Evolutionary conservation across 2,888 invertebrate genomes (phyloP).

Genomic region (Himalopsyche japonica): DNA sequence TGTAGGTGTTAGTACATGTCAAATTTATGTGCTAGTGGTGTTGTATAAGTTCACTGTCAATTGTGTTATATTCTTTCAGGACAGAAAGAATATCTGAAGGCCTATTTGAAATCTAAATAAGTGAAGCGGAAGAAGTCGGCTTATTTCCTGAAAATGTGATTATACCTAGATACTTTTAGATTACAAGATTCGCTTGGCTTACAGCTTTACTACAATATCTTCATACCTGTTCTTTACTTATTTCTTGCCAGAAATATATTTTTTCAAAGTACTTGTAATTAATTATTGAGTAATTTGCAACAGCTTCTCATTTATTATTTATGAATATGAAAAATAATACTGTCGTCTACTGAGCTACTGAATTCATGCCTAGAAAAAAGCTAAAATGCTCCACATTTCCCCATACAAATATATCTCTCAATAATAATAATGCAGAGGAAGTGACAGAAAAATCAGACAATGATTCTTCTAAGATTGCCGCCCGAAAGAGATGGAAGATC

Average conservation of each 20-base stretch:
- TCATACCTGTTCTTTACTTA: background rate
- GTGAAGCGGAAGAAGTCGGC: background rate
- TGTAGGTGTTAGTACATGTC: background rate
- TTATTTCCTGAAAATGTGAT: slow-evolving; percentile 5
- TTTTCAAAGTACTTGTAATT: background rate
- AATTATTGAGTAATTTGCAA: background rate
- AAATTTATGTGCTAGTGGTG: background rate
- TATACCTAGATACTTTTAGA: background rate
- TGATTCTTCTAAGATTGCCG: slow-evolving; percentile 50
- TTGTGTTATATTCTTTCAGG: slow-evolving; percentile 1
- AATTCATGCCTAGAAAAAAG: slow-evolving; percentile 27
- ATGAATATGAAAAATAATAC: background rate
- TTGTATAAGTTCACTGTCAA: background rate
- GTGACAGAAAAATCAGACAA: slow-evolving; percentile 14
- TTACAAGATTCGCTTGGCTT: background rate
- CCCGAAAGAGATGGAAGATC: slow-evolving; percentile 71
- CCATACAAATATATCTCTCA: background rate
- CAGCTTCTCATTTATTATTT: background rate
- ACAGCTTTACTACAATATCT: background rate
- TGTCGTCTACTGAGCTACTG: background rate
- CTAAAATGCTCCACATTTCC: background rate
- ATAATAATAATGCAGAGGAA: slow-evolving; percentile 18
- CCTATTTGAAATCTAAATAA: slow-evolving; percentile 1
- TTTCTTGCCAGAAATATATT: background rate
- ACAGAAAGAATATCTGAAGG: slow-evolving; percentile 1